phyloP scores from a whole-genome alignment of 2,797 vertebrate genomes.

The Austrolebias charrua region DNA sequence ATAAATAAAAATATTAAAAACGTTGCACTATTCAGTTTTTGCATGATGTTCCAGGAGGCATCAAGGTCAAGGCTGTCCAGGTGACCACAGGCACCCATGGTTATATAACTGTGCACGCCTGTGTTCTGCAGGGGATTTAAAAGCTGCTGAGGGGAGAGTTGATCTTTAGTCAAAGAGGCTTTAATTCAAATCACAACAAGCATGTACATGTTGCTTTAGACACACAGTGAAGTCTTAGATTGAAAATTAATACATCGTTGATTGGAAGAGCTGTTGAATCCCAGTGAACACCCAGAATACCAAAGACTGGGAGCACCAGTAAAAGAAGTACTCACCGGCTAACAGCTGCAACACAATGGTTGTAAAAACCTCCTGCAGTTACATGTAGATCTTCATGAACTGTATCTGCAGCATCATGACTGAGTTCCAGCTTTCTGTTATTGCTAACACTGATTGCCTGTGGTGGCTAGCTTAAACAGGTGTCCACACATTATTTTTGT shows the following conservation, averaged over 20 bases:
- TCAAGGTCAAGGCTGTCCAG: constrained; percentile 44
- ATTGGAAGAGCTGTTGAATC: constrained; percentile 13
- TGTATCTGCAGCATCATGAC: too few relatives aligned
- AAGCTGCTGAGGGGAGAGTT: constrained; percentile 57
- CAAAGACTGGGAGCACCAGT: background rate
- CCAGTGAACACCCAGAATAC: constrained; percentile 7
- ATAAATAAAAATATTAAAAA: too few relatives aligned
- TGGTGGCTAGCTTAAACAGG: too few relatives aligned
- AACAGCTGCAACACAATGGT: too few relatives aligned
- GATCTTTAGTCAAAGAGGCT: constrained; percentile 78
- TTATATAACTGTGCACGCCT: constrained; percentile 73
- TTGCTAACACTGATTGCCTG: too few relatives aligned
- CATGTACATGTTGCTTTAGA: constrained; percentile 46
- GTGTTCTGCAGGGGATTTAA: constrained; percentile 66
- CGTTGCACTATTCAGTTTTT: background rate
- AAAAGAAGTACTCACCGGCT: background rate
- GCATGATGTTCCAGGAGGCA: constrained; percentile 39
- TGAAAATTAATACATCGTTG: background rate
- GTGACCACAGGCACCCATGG: constrained; percentile 35
- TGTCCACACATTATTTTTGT: too few relatives aligned
- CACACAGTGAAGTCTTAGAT: constrained; percentile 31
- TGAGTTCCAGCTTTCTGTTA: too few relatives aligned
- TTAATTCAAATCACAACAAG: constrained; percentile 75
- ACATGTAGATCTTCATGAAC: background rate
- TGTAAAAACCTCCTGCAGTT: background rate